Percentiles rank a stretch among this genome's conserved stretches.
Evolutionary conservation across 2,888 invertebrate genomes (phyloP).

Genomic region (Electrophaes corylata): DNA sequence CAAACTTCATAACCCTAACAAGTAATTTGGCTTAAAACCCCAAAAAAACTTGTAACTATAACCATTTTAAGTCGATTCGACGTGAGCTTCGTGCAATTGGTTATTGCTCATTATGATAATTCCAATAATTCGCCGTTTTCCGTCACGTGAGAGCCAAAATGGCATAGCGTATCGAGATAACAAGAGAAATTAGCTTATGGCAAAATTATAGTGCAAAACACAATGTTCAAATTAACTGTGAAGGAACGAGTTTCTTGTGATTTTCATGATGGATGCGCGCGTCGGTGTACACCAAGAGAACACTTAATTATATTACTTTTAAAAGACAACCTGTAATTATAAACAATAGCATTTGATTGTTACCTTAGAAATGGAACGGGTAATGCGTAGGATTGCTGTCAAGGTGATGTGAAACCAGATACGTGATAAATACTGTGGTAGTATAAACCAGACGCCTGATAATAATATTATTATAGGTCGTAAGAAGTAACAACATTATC

Average conservation of each 20-base stretch:
- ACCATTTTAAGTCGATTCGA: slow-evolving; percentile 67
- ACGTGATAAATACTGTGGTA: slow-evolving; percentile 29
- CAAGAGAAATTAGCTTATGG: slow-evolving; percentile 56
- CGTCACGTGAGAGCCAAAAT: slow-evolving; percentile 55
- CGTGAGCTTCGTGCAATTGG: slow-evolving; percentile 78
- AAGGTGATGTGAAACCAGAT: slow-evolving; percentile 34
- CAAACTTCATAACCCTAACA: slow-evolving; percentile 29
- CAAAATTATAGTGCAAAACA: slow-evolving; percentile 55
- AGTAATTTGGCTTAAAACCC: slow-evolving; percentile 65
- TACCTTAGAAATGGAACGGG: slow-evolving; percentile 55
- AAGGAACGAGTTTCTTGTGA: slow-evolving; percentile 47
- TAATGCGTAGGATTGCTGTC: slow-evolving; percentile 54
- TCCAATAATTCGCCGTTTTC: slow-evolving; percentile 50
- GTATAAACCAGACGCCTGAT: slow-evolving; percentile 14
- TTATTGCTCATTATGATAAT: slow-evolving; percentile 79
- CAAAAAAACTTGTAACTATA: slow-evolving; percentile 54
- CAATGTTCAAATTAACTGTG: slow-evolving; percentile 47
- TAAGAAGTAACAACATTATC: slow-evolving; percentile 14
- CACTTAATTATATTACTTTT: slow-evolving; percentile 56
- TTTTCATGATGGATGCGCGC: slow-evolving; percentile 53
- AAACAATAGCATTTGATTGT: slow-evolving; percentile 71
- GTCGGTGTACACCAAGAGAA: slow-evolving; percentile 50
- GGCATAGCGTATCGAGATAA: slow-evolving; percentile 55
- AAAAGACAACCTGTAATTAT: slow-evolving; percentile 62
- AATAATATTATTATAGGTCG: slow-evolving; percentile 27